Evolutionary conservation across 2,113 vertebrate species (phyloP).

Genomic region (Dicerorhinus sumatrensis): DNA sequence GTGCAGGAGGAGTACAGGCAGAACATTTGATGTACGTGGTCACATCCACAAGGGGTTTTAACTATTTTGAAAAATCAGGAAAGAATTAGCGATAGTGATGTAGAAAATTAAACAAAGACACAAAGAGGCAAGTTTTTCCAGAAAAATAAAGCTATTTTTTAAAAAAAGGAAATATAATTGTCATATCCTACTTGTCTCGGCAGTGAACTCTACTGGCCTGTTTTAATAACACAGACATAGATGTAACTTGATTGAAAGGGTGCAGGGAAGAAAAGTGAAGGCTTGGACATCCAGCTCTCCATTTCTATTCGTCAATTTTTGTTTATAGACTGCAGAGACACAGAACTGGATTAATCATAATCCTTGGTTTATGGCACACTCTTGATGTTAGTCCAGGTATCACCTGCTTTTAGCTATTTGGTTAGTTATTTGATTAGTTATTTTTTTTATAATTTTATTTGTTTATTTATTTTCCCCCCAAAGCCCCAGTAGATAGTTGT

Average conservation of each 20-base stretch:
- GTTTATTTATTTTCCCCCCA: too few species aligned
- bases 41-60: not conserved
- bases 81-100: not conserved
- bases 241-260: not conserved
- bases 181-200: not conserved
- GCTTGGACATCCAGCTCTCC: not conserved
- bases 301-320: not conserved
- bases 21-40: not conserved
- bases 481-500: too few species aligned
- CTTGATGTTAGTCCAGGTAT: not conserved
- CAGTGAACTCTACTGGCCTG: not conserved
- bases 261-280: not conserved
- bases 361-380: not conserved
- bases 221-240: not conserved
- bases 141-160: not conserved
- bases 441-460: not conserved
- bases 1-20: rapidly evolving
- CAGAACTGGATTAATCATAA: not conserved
- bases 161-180: not conserved
- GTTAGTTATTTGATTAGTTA: not conserved
- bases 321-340: not conserved
- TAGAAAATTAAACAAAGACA: not conserved
- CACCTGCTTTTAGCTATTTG: not conserved
- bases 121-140: not conserved
- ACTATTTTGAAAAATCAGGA: not conserved